Evolutionary conservation across 2,797 vertebrate genomes (phyloP).

Genomic region (Pterois miles): DNA sequence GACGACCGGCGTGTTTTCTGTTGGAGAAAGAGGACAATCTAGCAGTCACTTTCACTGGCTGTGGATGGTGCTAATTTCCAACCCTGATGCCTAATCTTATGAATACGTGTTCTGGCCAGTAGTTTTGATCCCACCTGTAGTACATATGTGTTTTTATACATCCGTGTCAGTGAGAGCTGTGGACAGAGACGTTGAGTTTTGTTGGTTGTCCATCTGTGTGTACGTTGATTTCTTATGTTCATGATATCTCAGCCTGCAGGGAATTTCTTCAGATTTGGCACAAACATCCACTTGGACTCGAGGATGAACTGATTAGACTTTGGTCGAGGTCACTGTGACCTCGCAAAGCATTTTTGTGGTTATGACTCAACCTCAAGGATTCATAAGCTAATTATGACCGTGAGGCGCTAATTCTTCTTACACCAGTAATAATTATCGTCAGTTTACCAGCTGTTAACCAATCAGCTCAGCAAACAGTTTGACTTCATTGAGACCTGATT

Average conservation of each 20-base stretch:
- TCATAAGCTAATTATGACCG: not conserved
- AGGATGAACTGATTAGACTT: not conserved
- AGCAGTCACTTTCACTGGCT: too few relatives aligned
- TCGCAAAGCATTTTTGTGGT: not conserved
- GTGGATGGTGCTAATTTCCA: too few relatives aligned
- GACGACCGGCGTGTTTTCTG: too few relatives aligned
- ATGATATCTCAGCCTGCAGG: not conserved
- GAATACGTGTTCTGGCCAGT: too few relatives aligned
- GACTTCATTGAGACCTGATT: not conserved
- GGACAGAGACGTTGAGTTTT: too few relatives aligned
- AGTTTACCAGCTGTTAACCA: not conserved
- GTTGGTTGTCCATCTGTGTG: not conserved
- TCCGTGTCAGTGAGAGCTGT: too few relatives aligned
- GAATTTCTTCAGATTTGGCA: not conserved
- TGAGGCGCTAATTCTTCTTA: not conserved
- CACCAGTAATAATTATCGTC: not conserved
- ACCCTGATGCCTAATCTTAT: too few relatives aligned
- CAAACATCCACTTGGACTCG: not conserved
- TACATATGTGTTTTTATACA: too few relatives aligned
- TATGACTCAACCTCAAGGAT: not conserved
- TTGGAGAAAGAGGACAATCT: too few relatives aligned
- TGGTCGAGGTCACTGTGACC: not conserved
- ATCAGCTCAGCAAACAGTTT: not conserved
- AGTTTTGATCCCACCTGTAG: too few relatives aligned
- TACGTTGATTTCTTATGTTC: not conserved